These are phyloP conservation scores for Megamerina dolium DNA, from an alignment of 2,888 invertebrate species.

Conservation along the genomic window DNA sequence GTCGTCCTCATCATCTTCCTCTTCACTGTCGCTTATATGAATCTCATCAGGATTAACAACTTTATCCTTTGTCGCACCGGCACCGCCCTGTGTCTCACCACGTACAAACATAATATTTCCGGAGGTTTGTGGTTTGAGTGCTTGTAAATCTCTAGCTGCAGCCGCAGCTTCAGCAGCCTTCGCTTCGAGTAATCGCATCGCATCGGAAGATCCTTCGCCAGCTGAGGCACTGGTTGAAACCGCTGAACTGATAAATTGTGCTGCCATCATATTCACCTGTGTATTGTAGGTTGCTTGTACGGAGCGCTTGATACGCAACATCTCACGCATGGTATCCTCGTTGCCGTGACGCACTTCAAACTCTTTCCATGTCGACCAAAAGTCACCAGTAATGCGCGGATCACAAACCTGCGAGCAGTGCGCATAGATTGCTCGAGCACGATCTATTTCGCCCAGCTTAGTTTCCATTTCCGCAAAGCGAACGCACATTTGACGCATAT, in stretches of 20 bases:
- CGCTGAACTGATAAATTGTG: conserved; percentile 82
- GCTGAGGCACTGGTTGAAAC: conserved; percentile 60
- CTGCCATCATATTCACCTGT: conserved; percentile 98
- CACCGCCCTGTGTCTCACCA: conserved; percentile 76
- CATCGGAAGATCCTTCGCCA: conserved; percentile 73
- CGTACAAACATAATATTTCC: conserved; percentile 79
- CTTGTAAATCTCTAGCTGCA: conserved; percentile 30
- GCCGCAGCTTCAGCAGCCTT: conserved; percentile 60
- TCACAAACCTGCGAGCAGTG: conserved; percentile 97
- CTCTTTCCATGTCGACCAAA: conserved; percentile 99
- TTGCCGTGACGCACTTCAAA: conserved; percentile 99
- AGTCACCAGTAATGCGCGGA: conserved; percentile 89
- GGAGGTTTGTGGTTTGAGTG: conserved; percentile 25
- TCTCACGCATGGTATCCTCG: conserved; percentile 98
- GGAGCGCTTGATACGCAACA: conserved; percentile 95
- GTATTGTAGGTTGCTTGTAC: conserved; percentile 98
- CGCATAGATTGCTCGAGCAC: conserved; percentile 93
- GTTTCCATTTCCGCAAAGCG: conserved; percentile 97
- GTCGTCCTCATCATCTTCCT: conserved; percentile 58
- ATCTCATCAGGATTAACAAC: conserved; percentile 85
- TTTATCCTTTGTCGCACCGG: conserved; percentile 58
- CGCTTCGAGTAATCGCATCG: conserved; percentile 83
- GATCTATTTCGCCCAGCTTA: conserved; percentile 95
- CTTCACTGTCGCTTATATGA: conserved; percentile 69
- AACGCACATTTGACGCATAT: conserved; percentile 91